Evolutionary conservation across 1,140 invertebrate species (phyloP), one percentile per base, ranked within the genome.

Genomic region (Polypedilum pembai): DNA sequence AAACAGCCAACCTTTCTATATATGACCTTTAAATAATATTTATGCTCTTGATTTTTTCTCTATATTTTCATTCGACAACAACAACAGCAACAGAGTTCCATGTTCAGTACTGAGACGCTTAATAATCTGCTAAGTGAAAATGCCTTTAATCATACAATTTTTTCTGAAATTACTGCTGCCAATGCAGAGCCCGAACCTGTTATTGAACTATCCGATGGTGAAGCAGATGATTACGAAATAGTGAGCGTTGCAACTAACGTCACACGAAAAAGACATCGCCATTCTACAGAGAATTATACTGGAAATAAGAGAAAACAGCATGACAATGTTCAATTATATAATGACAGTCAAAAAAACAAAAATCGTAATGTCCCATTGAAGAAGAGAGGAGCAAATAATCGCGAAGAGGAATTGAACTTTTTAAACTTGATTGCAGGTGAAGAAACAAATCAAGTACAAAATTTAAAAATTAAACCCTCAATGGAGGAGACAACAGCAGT

Each of bases 11-110:
- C 10, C 4, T 56, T 45, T 66, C 17, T 15, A 8, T n/a, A 18
- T 20, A 20, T 18, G 65, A 69, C 65, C 65, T 69, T 69, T 69
- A 69, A 56, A 56, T 56, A n/a, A 56, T n/a, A 12, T 45, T 45
- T 45, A 12, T 56, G 45, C 12, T 33, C 12, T 56, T 56, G 45
- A 56, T n/a, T 56, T 56, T 56, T 15, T 56, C 15, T 56, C n/a
- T 8, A 56, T 33, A 33, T 33, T 33, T 33, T 33, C 24, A 33
- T 33, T 5, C 24, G 24, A 33, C 24, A 56, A 12, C 1, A 66
- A 66, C 8, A 69, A 69, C 65, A 69, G 65, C 65, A 20, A 7
- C 17, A 69, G 20, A 21, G 17, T 15, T n/a, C 45, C 4, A 56
- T 56, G 10, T n/a, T 56, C 10, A 56, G 10, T 15, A 56, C 8